Conservation (phyloP, 2,113 vertebrate species). For the Pyxicephalus adspersus region DNA sequence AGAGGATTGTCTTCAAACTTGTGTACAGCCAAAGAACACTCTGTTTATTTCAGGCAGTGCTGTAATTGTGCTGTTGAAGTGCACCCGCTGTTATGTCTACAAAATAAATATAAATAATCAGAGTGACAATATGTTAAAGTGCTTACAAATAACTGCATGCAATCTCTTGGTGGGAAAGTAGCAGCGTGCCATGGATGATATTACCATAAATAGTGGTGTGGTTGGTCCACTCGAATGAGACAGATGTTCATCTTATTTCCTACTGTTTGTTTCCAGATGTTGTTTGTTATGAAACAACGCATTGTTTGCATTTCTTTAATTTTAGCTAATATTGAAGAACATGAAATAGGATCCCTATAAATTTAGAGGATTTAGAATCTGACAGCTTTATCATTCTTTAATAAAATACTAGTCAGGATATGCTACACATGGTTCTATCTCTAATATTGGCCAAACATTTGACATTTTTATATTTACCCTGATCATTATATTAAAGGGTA, state of each 20-base stretch:
- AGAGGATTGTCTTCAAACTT: neutral
- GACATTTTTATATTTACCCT: too few relatives aligned
- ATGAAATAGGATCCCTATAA: too few relatives aligned
- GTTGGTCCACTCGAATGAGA: too few relatives aligned
- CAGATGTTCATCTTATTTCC: neutral
- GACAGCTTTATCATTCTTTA: too few relatives aligned
- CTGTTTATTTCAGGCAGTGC: neutral
- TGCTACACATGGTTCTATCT: too few relatives aligned
- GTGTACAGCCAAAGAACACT: neutral
- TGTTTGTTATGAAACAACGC: neutral
- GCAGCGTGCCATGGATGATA: neutral
- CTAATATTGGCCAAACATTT: too few relatives aligned
- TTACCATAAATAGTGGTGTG: neutral
- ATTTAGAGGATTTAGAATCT: too few relatives aligned
- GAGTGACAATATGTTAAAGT: neutral
- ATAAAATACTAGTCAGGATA: too few relatives aligned
- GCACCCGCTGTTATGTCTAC: neutral
- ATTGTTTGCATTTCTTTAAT: neutral
- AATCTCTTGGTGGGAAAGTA: neutral
- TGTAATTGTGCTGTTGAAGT: neutral
- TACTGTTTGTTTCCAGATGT: neutral
- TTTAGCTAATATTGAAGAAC: too few relatives aligned
- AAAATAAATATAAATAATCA: conserved; percentile 3
- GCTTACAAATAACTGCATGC: too few relatives aligned
- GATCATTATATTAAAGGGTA: too few relatives aligned